Evolutionary conservation across 2,113 vertebrate genomes (phyloP).

Genomic region (Bos javanicus): DNA sequence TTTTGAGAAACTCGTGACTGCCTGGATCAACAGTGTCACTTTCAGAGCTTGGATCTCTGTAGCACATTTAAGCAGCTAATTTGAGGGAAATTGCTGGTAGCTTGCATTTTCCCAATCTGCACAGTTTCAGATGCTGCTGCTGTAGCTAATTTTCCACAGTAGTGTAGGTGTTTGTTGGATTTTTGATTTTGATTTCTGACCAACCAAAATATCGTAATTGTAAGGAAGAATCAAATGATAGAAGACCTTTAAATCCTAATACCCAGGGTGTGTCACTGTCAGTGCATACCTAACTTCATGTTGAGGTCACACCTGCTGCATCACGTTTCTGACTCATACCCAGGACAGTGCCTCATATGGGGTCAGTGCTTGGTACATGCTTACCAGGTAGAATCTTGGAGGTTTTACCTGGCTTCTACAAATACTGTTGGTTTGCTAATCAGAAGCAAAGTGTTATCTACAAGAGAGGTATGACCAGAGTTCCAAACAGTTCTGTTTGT

Average conservation of each 20-base stretch:
- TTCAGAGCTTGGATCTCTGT: neutral
- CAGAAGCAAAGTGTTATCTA: neutral
- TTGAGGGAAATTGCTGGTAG: neutral
- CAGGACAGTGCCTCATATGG: neutral
- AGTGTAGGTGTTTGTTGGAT: neutral
- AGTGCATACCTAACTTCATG: neutral
- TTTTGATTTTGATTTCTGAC: neutral
- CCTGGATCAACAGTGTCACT: neutral
- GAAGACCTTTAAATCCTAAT: neutral
- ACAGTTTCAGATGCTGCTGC: neutral
- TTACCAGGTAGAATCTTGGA: neutral
- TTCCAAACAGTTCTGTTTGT: neutral
- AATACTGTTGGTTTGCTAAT: neutral
- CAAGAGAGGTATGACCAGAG: neutral
- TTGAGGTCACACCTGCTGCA: neutral
- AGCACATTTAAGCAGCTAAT: neutral
- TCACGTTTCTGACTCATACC: neutral
- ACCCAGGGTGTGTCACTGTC: neutral
- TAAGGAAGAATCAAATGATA: neutral
- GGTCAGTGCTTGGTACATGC: neutral
- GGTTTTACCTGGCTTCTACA: neutral
- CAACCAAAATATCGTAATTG: neutral
- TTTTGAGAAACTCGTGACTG: neutral
- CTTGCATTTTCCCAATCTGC: neutral
- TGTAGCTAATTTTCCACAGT: neutral